These are phyloP conservation scores for Cladopsammia gracilis DNA, from an alignment of 64 coral and sea anemone species.

Conservation along the genomic window DNA sequence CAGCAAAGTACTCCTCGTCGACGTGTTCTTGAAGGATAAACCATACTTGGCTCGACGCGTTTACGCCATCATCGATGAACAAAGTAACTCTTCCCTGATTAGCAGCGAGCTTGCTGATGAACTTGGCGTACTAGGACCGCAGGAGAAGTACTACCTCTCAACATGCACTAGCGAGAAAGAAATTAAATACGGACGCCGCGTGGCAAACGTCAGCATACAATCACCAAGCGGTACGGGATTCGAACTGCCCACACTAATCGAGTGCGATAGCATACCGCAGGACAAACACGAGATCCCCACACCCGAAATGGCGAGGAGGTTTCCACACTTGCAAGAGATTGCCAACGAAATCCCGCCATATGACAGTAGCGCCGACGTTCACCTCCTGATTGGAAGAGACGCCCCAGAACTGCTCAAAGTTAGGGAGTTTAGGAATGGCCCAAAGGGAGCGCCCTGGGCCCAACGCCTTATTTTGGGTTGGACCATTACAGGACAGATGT, in stretches of 20 bases:
- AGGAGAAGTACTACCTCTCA: conserved; percentile 21
- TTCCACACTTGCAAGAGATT: background rate
- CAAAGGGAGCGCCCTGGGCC: conserved; percentile 30
- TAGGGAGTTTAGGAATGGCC: background rate
- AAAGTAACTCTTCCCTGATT: conserved; percentile 24
- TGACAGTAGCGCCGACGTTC: background rate
- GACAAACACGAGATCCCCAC: conserved; percentile 8
- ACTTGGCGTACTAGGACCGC: background rate
- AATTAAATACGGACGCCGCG: conserved; percentile 35
- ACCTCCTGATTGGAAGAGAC: background rate
- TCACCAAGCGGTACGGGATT: background rate
- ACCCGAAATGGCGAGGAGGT: conserved; percentile 18
- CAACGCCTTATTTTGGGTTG: conserved; percentile 9
- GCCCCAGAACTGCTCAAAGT: background rate
- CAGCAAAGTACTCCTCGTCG: background rate
- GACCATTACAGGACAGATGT: conserved; percentile 25
- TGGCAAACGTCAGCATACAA: background rate
- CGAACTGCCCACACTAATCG: background rate
- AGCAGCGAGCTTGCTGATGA: conserved; percentile 22
- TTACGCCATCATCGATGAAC: conserved; percentile 46
- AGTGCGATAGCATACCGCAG: conserved; percentile 11
- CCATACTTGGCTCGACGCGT: background rate
- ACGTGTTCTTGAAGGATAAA: background rate
- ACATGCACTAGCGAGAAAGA: conserved; percentile 44
- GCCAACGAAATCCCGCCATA: conserved; percentile 19